A percentile compares a stretch with the other conserved stretches of the same genome.
Conservation (phyloP, 92 coral and sea anemone genomes). For the Metridium senile region DNA sequence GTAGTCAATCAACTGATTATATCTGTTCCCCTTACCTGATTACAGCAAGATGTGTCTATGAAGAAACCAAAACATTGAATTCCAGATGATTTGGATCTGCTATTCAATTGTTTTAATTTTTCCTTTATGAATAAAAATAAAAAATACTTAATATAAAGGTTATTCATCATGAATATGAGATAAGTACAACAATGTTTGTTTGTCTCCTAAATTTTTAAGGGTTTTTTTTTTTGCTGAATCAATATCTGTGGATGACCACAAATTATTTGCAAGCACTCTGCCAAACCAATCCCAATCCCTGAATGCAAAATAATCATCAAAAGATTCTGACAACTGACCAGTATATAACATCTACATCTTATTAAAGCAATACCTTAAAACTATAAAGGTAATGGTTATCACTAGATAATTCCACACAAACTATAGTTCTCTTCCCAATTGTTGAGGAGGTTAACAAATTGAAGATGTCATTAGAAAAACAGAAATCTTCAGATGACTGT, state of each 20-base stretch:
- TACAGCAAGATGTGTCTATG: slow-evolving; percentile 1
- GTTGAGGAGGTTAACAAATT: neutral
- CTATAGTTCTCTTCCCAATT: neutral
- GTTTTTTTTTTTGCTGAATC: no score
- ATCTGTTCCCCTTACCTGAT: neutral
- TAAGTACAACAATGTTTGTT: neutral
- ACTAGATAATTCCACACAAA: neutral
- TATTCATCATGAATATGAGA: neutral
- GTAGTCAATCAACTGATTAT: neutral
- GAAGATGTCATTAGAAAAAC: neutral
- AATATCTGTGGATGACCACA: no score
- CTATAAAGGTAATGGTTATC: neutral
- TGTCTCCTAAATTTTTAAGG: no score
- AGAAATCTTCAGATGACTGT: neutral
- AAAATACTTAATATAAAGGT: neutral
- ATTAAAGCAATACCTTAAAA: neutral
- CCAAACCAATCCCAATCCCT: neutral
- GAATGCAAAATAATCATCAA: neutral
- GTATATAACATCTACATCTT: neutral
- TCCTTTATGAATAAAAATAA: neutral
- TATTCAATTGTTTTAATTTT: neutral
- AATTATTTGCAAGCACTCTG: no score
- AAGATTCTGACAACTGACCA: neutral
- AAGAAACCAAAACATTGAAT: slow-evolving; percentile 26
- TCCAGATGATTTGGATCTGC: slow-evolving; percentile 1